Percentiles rank a stretch among this genome's conserved stretches.
Conservation (phyloP, 2,888 invertebrate genomes). For the Lasioglossum vierecki region DNA sequence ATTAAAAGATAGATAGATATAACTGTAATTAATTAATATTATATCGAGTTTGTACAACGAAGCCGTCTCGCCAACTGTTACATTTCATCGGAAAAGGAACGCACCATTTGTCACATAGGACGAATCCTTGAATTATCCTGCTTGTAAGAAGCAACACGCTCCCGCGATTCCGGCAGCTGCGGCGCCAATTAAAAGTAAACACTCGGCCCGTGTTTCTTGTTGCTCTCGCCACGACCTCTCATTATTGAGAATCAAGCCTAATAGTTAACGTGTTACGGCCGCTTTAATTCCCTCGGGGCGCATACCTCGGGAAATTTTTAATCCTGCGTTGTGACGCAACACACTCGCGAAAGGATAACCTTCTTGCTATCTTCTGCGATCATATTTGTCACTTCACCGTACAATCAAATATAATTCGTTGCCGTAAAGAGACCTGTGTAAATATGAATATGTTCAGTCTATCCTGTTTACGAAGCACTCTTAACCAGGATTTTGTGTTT, state of each 20-base stretch:
- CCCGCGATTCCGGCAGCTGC: constrained; percentile 47
- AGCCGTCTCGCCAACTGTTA: background rate
- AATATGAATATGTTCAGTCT: too few species aligned
- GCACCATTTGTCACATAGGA: constrained; percentile 44
- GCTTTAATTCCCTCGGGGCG: constrained; percentile 20
- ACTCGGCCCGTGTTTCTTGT: constrained; percentile 53
- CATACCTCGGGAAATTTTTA: constrained; percentile 37
- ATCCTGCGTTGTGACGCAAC: constrained; percentile 14
- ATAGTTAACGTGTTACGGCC: constrained; percentile 31
- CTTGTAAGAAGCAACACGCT: constrained; percentile 43
- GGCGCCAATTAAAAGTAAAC: constrained; percentile 69
- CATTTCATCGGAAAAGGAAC: constrained; percentile 13
- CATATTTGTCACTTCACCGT: background rate
- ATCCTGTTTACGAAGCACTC: too few species aligned
- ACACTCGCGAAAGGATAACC: background rate
- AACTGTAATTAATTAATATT: background rate
- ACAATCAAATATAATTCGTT: background rate
- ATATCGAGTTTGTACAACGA: too few species aligned
- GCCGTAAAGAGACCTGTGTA: background rate
- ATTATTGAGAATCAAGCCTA: constrained; percentile 44
- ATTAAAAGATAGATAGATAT: background rate
- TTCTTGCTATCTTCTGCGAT: background rate
- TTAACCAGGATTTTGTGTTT: background rate
- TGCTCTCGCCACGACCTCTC: constrained; percentile 49
- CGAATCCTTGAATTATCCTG: constrained; percentile 56